Base-by-base conservation (phyloP, 1,140 invertebrate genomes). In the Apis dorsata region DNA sequence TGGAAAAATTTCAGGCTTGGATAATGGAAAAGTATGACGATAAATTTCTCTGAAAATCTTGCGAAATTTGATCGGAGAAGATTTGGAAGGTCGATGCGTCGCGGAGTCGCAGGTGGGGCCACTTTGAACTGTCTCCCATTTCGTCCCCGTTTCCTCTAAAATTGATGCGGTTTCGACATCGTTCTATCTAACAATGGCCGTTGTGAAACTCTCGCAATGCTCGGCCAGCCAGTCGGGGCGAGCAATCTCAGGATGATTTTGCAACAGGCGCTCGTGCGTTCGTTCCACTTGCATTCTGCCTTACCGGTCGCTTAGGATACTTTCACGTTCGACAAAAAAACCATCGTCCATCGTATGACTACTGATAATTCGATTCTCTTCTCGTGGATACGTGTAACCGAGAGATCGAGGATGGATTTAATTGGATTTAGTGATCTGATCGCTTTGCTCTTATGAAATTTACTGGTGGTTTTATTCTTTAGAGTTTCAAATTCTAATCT, bases 221-320 rank as follows among this genome's bases (percentile, higher is more conserved):
- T 79, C 79, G 72, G 76, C 77, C 83, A 72, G 69, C 51, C 60
- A 65, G 85, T 68, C 66, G 84, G 79, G 72, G 75, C 77, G 81
- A 75, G 84, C 90, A 88, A 91, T 92, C 89, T 89, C 88, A 62
- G 84, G 80, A 91, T 87, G 87, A 88, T 93, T 91, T 91, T 88
- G 91, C 90, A 93, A 93, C 88, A 83, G 76, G 17, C 83, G 83
- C 63, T 85, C 73, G 84, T 74, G 87, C 87, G 88, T 86, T 89
- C 86, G 90, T 92, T 92, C 90, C 83, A 91, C 91, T 92, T 92
- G 90, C 86, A 88, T 89, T 90, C 77, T 89, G 83, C 83, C 79
- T 89, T 86, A 85, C 34, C 79, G 78, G 82, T 87, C 78, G 74
- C 78, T 70, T 80, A 79, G 83, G 63, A 86, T 88, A 92, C 89